Base-by-base conservation (phyloP, 2,888 invertebrate species). In the Nymphalis urticae region DNA sequence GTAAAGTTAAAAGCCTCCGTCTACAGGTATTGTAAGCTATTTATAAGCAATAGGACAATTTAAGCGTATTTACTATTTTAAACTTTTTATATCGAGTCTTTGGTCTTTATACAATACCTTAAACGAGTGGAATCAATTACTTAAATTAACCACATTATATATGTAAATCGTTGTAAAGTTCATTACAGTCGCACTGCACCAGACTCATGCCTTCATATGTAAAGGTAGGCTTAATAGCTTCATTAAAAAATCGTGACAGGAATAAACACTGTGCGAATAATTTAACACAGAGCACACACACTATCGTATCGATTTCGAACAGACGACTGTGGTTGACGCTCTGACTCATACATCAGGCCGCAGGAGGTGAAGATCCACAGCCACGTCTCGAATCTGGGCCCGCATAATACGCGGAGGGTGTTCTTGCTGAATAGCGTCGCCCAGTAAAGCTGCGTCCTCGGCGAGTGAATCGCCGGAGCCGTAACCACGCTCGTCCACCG, bases 391-490 rank as follows among this genome's bases (percentile, higher is more conserved):
- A 62, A 90, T 85, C 74, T 87, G 86, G 61, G 81, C 80, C 70
- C 92, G 89, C 69, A 83, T 73, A 61, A 86, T 75, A 61, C 88
- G 85, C 64, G 82, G 83, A 60, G 80, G 79, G 58, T 80, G 86
- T 59, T 81, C 81, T 24, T 77, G 71, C 61, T 71, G 73, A 83
- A 73, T 73, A n/a, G 80, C 78, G 67, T 83, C 88, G 54, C 90
- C 90, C 21, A 92, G 85, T 72, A 92, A 80, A 62, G 92, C 92
- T 8, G 92, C 86, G 77, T 92, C 91, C 76, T 87, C 94, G 75
- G 85, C 94, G 80, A 90, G 83, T 62, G 93, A 93, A 82, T 93
- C 93, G 1, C 88, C 93, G 66, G 93, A 93, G 59, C 93, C 94
- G 75, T 94, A 94, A 58, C 93, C 94, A 48, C 89, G 85, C 79